Percentiles rank a stretch among this genome's conserved stretches.
Evolutionary conservation across 2,888 invertebrate genomes (phyloP).

Genomic region (Anaspis maculata): DNA sequence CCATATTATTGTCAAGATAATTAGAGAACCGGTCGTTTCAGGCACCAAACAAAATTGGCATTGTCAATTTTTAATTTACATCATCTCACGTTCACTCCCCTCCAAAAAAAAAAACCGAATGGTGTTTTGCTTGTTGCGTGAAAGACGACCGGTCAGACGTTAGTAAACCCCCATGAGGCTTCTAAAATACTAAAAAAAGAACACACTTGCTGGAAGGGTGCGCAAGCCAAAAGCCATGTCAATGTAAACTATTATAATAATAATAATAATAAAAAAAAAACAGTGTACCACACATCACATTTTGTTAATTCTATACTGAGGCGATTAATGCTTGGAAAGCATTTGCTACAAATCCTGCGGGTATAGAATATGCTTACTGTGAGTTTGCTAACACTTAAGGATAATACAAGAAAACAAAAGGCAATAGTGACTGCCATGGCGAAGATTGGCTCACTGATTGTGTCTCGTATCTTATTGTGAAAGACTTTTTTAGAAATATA

Average conservation of each 20-base stretch:
- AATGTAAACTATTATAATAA: no score
- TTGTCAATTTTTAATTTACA: slow-evolving; percentile 3
- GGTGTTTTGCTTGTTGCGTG: slow-evolving; percentile 9
- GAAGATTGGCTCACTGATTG: slow-evolving; percentile 38
- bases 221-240: slow-evolving; percentile 29
- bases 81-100: no score
- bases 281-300: no score
- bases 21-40: slow-evolving; percentile 6
- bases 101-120: no score
- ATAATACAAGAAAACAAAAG: no score
- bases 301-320: no score
- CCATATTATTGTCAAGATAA: slow-evolving; percentile 10
- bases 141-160: slow-evolving; percentile 26
- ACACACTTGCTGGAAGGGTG: slow-evolving; percentile 42
- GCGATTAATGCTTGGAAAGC: slow-evolving; percentile 23
- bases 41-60: slow-evolving; percentile 5
- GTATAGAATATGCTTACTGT: slow-evolving; percentile 24
- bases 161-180: slow-evolving; percentile 34
- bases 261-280: no score
- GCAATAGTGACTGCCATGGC: slow-evolving; percentile 31
- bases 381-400: slow-evolving; percentile 34
- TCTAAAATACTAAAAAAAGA: slow-evolving; percentile 28
- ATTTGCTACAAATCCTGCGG: slow-evolving; percentile 13
- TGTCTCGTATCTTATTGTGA: slow-evolving; percentile 42
- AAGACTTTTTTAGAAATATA: slow-evolving; percentile 43